Base-by-base conservation (phyloP, 2,797 vertebrate species). In the Nyctibius grandis region DNA sequence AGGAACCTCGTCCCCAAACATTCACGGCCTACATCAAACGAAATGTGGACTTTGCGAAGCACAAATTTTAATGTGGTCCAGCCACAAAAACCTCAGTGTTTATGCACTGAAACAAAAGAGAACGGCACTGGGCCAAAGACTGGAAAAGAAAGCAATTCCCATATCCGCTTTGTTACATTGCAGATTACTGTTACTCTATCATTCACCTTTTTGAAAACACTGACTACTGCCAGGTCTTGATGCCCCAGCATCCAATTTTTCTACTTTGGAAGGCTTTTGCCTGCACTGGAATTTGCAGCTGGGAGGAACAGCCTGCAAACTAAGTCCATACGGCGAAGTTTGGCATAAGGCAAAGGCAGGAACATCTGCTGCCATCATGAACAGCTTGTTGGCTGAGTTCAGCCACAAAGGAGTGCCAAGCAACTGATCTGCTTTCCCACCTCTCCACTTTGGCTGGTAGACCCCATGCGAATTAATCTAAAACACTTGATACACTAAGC, bases 261-360 rank as follows among this genome's bases (percentile, higher is more conserved):
- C 76, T 60, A 14, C n/a, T 89, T 56, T 33, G 54, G 75, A 21
- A 28, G 20, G 42, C 12, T 88, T 93, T 95, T 76, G 26, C 76
- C 64, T 93, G 34, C 28, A 29, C 57, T 92, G 92, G 89, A 94
- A 96, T 94, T 89, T 93, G 75, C 88, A 95, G 57, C 89, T 95
- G 92, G 64, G 23, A 75, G 50, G 31, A 87, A 84, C 3, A 26
- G 63, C 53, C 65, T 54, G 67, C 1, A 9, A 81, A 60, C 68
- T 48, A 50, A 77, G 53, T 45, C 67, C 87, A 82, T 68, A 75
- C 0, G 1, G 60, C 11, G 1, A 91, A 76, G 47, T 80, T 12
- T 78, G 92, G 93, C 80, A 23, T 34, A 76, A 83, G 17, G 88
- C 64, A 89, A 87, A 85, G 73, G 60, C 86, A 91, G 79, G 79